Evolutionary conservation across 1,140 invertebrate species (phyloP), one percentile per base, ranked within the genome.

Genomic region (Latrodectus geometricus): DNA sequence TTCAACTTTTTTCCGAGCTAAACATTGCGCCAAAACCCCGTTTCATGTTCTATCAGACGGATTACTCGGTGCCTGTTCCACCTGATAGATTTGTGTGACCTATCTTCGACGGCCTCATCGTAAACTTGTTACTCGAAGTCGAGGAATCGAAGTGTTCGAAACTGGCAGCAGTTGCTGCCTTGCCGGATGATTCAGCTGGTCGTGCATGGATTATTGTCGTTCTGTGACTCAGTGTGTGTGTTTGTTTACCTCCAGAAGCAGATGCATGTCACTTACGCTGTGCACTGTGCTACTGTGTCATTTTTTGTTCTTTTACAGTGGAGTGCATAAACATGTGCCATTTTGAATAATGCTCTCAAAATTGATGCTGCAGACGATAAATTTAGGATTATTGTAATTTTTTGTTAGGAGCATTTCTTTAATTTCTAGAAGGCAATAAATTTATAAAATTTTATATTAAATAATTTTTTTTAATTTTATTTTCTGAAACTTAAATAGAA

Each of bases 71-170:
- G 83, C 74, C 9, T 77, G 61, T 78, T 86, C 83, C 75, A 86
- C 74, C 68, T 72, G 83, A 78, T 78, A 78, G 83, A 72, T 78
- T 66, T 73, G 65, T 86, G 74, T 86, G 83, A 86, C 83, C 83
- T 86, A 86, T 61, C 83, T 72, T 68, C 15, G 17, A 54, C 14
- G 48, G 82, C 73, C 76, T 84, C 82, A 72, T 84, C 82, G 72
- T 84, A 48, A 65, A 76, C 82, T 75, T 35, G 82, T 84, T 84
- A 69, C 66, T 69, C 21, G 80, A 65, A 82, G 66, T 69, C 73
- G 75, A 83, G 17, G 48, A 65, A 76, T 76, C 65, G 35, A 78
- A 86, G 68, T 35, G 75, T 75, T 83, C 50, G 52, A 9, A 84
- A 66, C 73, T 84, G 72, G 82, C 61, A 84, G 66, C 72, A 76